Evolutionary conservation across 1,140 invertebrate species (phyloP), one percentile per base, ranked within the genome.

Genomic region (Lordiphosa collinella): DNA sequence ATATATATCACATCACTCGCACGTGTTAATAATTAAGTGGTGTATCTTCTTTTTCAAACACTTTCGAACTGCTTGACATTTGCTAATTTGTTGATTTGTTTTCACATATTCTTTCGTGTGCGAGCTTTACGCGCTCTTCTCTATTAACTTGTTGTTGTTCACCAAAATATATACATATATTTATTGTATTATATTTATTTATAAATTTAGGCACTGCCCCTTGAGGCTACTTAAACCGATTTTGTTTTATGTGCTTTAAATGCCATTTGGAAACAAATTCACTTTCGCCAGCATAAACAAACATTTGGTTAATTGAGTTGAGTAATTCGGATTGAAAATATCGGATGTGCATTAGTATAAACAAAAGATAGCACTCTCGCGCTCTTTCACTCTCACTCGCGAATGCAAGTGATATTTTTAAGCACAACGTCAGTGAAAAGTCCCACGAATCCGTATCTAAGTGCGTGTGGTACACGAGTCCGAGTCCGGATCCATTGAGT

Each of bases 111-210:
- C 46, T 31, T 43, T 55, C 36, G 29, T 53, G 6, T 29, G 13
- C n/a, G 11, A 31, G 43, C 35, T 32, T 52, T 29, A 29, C 25
- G 25, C 25, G 47, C 60, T 49, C 69, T 61, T 67, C 52, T 43
- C 11, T 57, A 44, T 32, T 59, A 51, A 36, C 53, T 65, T 12
- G 13, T 29, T 48, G 18, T 36, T 32, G 47, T 47, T 58, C 41
- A 66, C 63, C 31, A 36, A 36, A 62, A 56, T 71, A 72, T 82
- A 82, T 82, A 71, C 40, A 82, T 82, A 82, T 80, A 80, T 80
- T 84, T 84, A 57, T 82, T n/a, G n/a, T n/a, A n/a, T n/a, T n/a
- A 71, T 43, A 82, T 82, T 80, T 80, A 80, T 80, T 84, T 84
- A 57, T 82, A 82, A 84, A 82, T 80, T 63, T 62, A 76, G 67